Conservation (phyloP, 2,888 invertebrate genomes). For the Hirtodrosophila confusa region DNA sequence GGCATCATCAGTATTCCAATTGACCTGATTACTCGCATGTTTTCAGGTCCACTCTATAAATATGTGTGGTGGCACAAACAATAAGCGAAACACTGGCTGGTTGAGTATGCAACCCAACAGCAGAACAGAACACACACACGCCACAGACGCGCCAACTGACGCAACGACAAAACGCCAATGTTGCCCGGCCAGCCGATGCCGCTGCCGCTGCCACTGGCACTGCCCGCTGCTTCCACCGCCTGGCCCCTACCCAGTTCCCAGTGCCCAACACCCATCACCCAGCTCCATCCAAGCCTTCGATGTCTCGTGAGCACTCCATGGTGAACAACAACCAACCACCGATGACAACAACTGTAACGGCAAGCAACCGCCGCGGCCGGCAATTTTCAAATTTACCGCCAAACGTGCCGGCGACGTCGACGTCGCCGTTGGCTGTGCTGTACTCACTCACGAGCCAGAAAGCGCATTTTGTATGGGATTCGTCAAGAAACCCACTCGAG, state of each 20-base stretch:
- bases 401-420: constrained; percentile 76
- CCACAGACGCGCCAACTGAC: constrained; percentile 25
- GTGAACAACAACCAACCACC: constrained; percentile 50
- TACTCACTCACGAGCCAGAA: constrained; percentile 81
- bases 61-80: constrained; percentile 62
- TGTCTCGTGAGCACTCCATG: constrained; percentile 37
- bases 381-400: constrained; percentile 84
- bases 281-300: constrained; percentile 35
- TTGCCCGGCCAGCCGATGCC: constrained; percentile 41
- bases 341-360: constrained; percentile 30
- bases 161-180: constrained; percentile 45
- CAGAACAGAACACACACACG: constrained; percentile 31
- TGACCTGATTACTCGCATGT: constrained; percentile 71
- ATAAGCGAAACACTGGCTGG: constrained; percentile 52
- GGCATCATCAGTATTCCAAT: constrained; percentile 49
- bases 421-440: constrained; percentile 73
- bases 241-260: constrained; percentile 1
- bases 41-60: constrained; percentile 71
- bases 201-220: constrained; percentile 12
- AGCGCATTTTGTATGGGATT: constrained; percentile 84
- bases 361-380: constrained; percentile 62
- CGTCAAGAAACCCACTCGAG: constrained; percentile 89
- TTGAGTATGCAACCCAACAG: constrained; percentile 43
- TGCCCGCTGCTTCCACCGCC: not conserved
- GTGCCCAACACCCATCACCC: constrained; percentile 9